Conservation (phyloP, 1,140 invertebrate species). For the Diachasma alloeum region DNA sequence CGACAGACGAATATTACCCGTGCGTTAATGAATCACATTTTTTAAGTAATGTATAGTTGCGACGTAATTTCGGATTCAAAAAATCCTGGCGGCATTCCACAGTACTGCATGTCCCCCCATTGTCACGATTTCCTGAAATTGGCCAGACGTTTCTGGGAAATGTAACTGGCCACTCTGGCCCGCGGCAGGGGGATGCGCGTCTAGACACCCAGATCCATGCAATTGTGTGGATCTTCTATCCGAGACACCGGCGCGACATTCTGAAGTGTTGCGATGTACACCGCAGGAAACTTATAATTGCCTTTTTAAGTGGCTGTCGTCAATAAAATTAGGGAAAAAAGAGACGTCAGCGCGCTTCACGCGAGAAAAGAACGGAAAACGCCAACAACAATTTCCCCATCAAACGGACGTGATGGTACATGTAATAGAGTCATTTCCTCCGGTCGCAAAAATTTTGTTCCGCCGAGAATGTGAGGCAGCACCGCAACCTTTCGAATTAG, state of each 20-base stretch:
- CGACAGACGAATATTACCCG: too few species aligned
- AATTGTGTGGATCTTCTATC: constrained; percentile 50
- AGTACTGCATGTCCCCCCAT: neutral
- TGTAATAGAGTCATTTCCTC: too few species aligned
- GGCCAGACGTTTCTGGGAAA: constrained; percentile 45
- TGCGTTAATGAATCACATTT: too few species aligned
- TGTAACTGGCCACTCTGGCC: constrained; percentile 27
- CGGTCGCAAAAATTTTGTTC: too few species aligned
- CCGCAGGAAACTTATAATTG: neutral
- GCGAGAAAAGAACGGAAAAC: neutral
- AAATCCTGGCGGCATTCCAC: neutral
- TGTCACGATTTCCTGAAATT: constrained; percentile 10
- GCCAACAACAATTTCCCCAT: neutral
- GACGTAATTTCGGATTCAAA: neutral
- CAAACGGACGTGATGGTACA: too few species aligned
- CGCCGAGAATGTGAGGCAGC: too few species aligned
- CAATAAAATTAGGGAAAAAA: neutral
- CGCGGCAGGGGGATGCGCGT: constrained; percentile 37
- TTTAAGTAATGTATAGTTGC: too few species aligned
- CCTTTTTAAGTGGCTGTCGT: neutral
- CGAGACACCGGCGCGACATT: constrained; percentile 29
- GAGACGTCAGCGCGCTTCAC: too few species aligned
- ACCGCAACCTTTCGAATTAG: too few species aligned
- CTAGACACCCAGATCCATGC: constrained; percentile 58
- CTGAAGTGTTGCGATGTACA: constrained; percentile 18